These are phyloP conservation scores for Mizuhopecten yessoensis DNA, from an alignment of 1,140 invertebrate species.

Conservation along the genomic window DNA sequence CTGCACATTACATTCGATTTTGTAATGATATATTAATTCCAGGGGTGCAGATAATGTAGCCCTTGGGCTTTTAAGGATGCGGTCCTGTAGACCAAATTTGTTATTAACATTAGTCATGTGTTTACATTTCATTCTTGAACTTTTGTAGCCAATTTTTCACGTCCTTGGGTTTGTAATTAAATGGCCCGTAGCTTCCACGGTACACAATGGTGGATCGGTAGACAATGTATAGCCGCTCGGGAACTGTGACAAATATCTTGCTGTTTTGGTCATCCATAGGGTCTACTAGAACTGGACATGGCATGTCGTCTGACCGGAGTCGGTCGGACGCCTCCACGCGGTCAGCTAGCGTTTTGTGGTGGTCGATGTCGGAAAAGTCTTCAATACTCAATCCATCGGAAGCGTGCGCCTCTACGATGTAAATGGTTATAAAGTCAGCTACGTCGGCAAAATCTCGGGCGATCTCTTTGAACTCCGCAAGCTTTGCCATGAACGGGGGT, in stretches of 20 bases:
- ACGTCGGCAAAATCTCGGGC: conserved; percentile 63
- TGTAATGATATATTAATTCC: too few species aligned
- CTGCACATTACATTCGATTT: too few species aligned
- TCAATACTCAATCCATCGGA: conserved; percentile 68
- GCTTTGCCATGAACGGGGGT: conserved; percentile 71
- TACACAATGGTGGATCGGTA: conserved; percentile 57
- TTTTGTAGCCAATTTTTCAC: conserved; percentile 55
- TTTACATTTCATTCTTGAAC: conserved; percentile 6
- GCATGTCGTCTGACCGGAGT: conserved; percentile 42
- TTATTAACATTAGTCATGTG: neutral
- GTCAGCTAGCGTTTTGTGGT: conserved; percentile 63
- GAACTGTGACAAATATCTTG: conserved; percentile 54
- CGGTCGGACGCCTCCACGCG: conserved; percentile 59
- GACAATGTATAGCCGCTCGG: conserved; percentile 65
- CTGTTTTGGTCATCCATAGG: conserved; percentile 61
- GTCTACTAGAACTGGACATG: conserved; percentile 65
- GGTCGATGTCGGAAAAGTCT: conserved; percentile 46
- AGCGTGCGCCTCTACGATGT: conserved; percentile 74
- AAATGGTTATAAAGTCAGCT: conserved; percentile 73
- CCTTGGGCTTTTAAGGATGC: too few species aligned
- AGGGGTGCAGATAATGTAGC: too few species aligned
- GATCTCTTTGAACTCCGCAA: conserved; percentile 65
- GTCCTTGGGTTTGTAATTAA: conserved; percentile 50
- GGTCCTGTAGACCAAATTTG: too few species aligned
- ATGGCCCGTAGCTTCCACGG: conserved; percentile 54